Base-by-base conservation (phyloP, 2,113 vertebrate species). In the Ophthalmolycus amberensis region DNA sequence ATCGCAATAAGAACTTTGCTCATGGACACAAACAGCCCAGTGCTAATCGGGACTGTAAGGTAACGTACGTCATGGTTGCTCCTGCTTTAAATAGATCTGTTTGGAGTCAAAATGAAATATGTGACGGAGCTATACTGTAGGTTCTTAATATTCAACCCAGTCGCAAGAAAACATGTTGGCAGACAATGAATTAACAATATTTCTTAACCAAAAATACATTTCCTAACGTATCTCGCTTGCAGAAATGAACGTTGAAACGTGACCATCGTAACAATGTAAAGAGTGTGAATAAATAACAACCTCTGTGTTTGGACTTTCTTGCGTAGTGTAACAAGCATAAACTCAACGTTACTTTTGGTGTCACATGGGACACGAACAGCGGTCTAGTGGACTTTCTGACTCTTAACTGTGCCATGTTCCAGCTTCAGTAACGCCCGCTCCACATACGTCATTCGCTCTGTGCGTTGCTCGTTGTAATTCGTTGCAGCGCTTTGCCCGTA, bases 1-100 rank as follows among this genome's bases (percentile, higher is more conserved):
- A 65, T 52, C 6, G 42, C 46, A 85, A 87, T 71, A 82, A 84
- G 70, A 83, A 77, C 77, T 77, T 54, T 9, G 63, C 68, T 75
- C 58, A 80, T 71, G 70, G 60, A 75, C 32, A 82, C 44, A 84
- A 75, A 82, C 70, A 79, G 59, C 37, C 27, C 44, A n/a, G 29
- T 48, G 12, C 44, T 89, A 82, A 85, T 78, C 16, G 22, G 75
- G 15, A 79, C 18, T 9, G 7, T 20, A 52, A 56, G 3, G 0
- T 37, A 40, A 44, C 38, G 18, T 14, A 9, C 46, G 16, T 38
- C 37, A 46, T 18, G 14, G 65, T 29, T 78, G 32, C 20, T 48
- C 15, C 54, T 16, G 32, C 34, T 38, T 12, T 65, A 50, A 64
- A 73, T 29, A 9, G 6, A 37, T 54, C 22, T 9, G 40, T 48